Base-by-base conservation (phyloP, 2,113 vertebrate genomes). In the Rhegmatorhina hoffmannsi region DNA sequence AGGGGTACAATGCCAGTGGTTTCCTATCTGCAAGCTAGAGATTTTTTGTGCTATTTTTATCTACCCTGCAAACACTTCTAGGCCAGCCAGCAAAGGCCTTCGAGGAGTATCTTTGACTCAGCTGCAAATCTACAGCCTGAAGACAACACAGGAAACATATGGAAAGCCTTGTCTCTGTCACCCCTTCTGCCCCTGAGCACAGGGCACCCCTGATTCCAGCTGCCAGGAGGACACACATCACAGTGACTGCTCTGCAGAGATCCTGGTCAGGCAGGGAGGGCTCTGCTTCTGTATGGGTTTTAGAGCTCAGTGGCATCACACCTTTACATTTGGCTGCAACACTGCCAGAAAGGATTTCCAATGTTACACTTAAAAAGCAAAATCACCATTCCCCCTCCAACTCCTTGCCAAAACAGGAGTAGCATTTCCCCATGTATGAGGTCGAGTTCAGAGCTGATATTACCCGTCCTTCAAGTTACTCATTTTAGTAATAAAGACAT, bases 371-470 rank as follows among this genome's bases (percentile, higher is more conserved):
- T 2, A 2, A 47, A 58, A 25, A 63, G 40, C 0, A 0, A 49
- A 70, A 36, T 10, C 31, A 24, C 20, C 1, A 0, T 2, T 17
- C 25, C 7, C 12, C 29, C 46, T 33, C 4, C 20, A 44, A 1
- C 14, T 60, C 34, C 63, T 60, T 49, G 68, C 34, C 40, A 69
- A 17, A 72, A 26, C 31, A 16, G 31, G 26, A 89, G 19, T 25
- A 2, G 47, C 0, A 0, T 20, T 84, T 87, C 29, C 36, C 9
- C 34, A 3, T 0, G 8, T 11, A 23, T 3, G 3, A 2, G 12
- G 34, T 29, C 17, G 15, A 53, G n/a, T 26, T 49, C 40, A 31
- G 28, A 46, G 79, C 36, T 10, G 3, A 60, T 15, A n/a, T 59
- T 7, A 60, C 2, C 19, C 3, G 0, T 10, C 40, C 49, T 73